These are phyloP conservation scores for Myathropa florea DNA, from an alignment of 2,888 invertebrate species.

Conservation along the genomic window DNA sequence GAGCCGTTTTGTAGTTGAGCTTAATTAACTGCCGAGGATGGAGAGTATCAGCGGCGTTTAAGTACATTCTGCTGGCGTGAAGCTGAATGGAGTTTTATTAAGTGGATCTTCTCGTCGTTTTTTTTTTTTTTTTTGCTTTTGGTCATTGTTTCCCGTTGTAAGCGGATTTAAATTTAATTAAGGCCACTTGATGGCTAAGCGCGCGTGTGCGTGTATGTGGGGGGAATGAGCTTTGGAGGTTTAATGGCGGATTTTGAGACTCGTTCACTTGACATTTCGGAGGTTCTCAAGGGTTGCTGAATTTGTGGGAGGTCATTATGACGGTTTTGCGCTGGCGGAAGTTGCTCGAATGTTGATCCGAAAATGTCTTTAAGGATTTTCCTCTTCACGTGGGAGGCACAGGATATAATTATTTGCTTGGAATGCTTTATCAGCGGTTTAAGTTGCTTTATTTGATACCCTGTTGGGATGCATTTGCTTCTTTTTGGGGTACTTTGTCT, in stretches of 20 bases:
- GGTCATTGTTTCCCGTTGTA: background rate
- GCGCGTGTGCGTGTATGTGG: background rate
- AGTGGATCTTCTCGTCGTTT: slow-evolving; percentile 18
- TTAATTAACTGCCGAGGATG: slow-evolving; percentile 57
- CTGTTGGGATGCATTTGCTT: too few species aligned
- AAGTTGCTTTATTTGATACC: too few species aligned
- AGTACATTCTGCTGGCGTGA: slow-evolving; percentile 40
- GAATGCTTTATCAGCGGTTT: too few species aligned
- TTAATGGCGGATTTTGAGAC: background rate
- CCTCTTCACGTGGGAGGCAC: too few species aligned
- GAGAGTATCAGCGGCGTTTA: slow-evolving; percentile 55
- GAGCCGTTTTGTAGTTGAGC: slow-evolving; percentile 25
- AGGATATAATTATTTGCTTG: too few species aligned
- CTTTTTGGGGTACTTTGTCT: too few species aligned
- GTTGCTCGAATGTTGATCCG: too few species aligned
- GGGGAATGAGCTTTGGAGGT: background rate
- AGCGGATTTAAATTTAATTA: background rate
- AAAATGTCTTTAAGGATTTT: too few species aligned
- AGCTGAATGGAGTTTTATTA: slow-evolving; percentile 25
- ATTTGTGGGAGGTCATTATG: too few species aligned
- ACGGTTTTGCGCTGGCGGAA: too few species aligned
- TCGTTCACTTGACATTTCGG: background rate
- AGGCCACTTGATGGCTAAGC: background rate
- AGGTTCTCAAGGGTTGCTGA: too few species aligned
- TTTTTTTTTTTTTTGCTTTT: slow-evolving; percentile 5